Conservation (phyloP, 1,140 invertebrate species). For the Vanessa tameamea region DNA sequence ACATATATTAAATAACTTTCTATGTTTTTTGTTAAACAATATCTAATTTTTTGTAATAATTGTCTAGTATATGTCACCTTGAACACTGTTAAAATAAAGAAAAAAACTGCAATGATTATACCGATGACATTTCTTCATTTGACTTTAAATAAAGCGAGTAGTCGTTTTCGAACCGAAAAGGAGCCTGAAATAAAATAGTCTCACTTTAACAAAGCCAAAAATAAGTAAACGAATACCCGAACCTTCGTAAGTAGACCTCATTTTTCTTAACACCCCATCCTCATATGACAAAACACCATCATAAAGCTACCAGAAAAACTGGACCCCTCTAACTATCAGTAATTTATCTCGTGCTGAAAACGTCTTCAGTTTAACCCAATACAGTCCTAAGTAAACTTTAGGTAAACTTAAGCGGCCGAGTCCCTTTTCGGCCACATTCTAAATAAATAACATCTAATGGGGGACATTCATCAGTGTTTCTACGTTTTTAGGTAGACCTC, state of each 20-base stretch:
- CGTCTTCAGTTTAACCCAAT: conserved; percentile 76
- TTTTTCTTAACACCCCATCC: conserved; percentile 38
- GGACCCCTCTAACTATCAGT: conserved; percentile 70
- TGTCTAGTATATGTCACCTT: too few species aligned
- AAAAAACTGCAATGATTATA: background rate
- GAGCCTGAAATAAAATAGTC: conserved; percentile 1
- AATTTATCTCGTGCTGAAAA: conserved; percentile 75
- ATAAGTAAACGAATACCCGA: conserved; percentile 26
- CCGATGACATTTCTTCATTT: background rate
- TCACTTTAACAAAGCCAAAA: conserved; percentile 1
- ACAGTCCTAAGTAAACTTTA: conserved; percentile 79
- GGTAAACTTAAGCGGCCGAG: conserved; percentile 72
- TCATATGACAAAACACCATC: conserved; percentile 64
- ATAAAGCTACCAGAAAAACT: conserved; percentile 72
- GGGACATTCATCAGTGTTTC: conserved; percentile 81
- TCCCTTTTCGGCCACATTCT: conserved; percentile 78
- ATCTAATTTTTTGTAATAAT: too few species aligned
- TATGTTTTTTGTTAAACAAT: too few species aligned
- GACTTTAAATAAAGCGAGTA: background rate
- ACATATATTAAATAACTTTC: too few species aligned
- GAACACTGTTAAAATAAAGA: too few species aligned
- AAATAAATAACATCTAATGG: conserved; percentile 83
- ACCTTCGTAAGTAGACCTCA: conserved; percentile 42
- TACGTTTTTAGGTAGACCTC: conserved; percentile 73
- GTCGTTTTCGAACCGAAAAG: background rate